Percentiles rank a stretch among this genome's conserved stretches.
Conservation (phyloP, 92 coral and sea anemone genomes). For the Parazoanthus atlanticus region DNA sequence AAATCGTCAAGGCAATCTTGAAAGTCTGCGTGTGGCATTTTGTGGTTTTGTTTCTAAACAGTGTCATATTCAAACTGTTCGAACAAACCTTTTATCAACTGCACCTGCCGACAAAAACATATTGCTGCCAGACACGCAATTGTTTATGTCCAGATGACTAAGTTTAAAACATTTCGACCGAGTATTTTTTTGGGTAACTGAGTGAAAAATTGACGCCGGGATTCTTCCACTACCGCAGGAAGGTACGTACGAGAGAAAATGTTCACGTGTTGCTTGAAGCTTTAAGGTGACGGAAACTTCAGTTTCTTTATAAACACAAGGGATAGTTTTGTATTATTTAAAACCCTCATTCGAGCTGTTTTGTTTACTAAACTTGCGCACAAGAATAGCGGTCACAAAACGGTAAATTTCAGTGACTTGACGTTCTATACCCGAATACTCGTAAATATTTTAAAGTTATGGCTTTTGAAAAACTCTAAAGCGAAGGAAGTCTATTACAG, state of each 20-base stretch:
- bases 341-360: background rate
- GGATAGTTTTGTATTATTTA: background rate
- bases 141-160: background rate
- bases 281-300: background rate
- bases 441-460: background rate
- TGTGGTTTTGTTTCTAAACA: background rate
- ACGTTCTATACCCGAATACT: background rate
- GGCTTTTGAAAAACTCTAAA: background rate
- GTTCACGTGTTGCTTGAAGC: background rate
- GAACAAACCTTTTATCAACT: no score
- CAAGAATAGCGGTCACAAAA: background rate
- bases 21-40: background rate
- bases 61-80: background rate
- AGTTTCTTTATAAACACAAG: background rate
- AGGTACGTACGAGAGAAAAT: background rate
- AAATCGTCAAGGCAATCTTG: background rate
- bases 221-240: background rate
- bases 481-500: background rate
- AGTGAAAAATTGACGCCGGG: background rate
- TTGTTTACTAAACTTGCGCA: background rate
- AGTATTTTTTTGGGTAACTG: background rate
- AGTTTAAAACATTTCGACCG: background rate
- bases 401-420: background rate
- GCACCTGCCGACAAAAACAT: background rate
- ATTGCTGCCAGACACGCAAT: background rate